Percentiles rank a stretch among this genome's conserved stretches.
phyloP scores from a whole-genome alignment of 2,888 invertebrate genomes.

The Synergus gifuensis region DNA sequence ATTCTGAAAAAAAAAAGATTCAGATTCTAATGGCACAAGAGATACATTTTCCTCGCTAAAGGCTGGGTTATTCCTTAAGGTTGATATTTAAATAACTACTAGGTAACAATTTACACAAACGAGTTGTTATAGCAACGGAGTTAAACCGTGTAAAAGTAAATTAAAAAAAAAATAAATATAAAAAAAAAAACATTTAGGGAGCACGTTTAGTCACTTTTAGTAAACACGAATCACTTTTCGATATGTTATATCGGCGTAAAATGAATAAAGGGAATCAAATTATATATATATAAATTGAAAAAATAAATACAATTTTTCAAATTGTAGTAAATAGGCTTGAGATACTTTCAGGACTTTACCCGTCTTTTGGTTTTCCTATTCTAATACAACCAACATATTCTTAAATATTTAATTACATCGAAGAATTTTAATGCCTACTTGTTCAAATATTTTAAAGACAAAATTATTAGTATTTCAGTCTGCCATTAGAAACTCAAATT shows the following conservation, averaged over 20 bases:
- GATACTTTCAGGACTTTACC: slow-evolving; percentile 2
- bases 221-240: neutral
- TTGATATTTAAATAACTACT: slow-evolving; percentile 12
- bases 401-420: slow-evolving; percentile 35
- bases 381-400: slow-evolving; percentile 15
- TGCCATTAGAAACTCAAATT: slow-evolving; percentile 21
- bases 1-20: neutral
- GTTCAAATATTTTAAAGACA: slow-evolving; percentile 19
- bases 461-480: slow-evolving; percentile 27
- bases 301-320: slow-evolving; percentile 27
- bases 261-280: neutral
- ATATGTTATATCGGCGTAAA: slow-evolving; percentile 13
- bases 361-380: slow-evolving; percentile 17
- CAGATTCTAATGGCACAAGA: slow-evolving; percentile 39
- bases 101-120: slow-evolving; percentile 37
- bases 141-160: neutral
- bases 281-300: neutral
- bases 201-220: neutral
- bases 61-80: slow-evolving; percentile 1
- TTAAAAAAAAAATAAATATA: neutral
- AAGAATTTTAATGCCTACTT: slow-evolving; percentile 23
- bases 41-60: slow-evolving; percentile 20
- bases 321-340: slow-evolving; percentile 14
- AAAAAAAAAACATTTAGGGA: neutral
- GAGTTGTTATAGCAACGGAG: neutral